phyloP scores from a whole-genome alignment of 92 coral and sea anemone species.

The Phenganax marumi region DNA sequence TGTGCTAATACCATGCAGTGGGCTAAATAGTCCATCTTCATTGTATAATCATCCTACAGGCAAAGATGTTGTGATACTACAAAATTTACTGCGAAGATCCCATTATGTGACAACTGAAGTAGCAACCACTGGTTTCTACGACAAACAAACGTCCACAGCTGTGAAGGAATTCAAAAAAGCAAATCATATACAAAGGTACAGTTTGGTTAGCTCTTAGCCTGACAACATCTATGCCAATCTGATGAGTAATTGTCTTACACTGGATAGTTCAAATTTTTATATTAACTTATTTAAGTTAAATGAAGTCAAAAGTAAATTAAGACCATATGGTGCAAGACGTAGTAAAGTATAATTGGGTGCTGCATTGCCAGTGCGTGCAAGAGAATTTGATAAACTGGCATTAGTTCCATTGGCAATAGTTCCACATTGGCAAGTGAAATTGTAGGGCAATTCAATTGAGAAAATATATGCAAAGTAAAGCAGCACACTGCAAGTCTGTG shows the following conservation, averaged over 20 bases:
- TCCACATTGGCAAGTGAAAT: too few species aligned
- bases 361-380: too few species aligned
- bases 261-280: too few species aligned
- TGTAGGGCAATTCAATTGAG: too few species aligned
- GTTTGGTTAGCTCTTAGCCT: background rate
- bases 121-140: constrained; percentile 63
- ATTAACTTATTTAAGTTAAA: too few species aligned
- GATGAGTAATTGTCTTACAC: background rate
- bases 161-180: constrained; percentile 64
- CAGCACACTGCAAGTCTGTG: too few species aligned
- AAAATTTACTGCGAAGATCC: constrained; percentile 78
- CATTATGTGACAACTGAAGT: constrained; percentile 43
- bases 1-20: background rate
- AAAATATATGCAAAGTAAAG: too few species aligned
- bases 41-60: constrained; percentile 48
- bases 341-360: too few species aligned
- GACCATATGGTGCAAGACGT: too few species aligned
- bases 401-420: too few species aligned
- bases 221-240: background rate
- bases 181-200: constrained; percentile 63
- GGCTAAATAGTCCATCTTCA: background rate
- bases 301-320: background rate
- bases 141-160: constrained; percentile 66
- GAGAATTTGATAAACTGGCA: too few species aligned
- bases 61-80: constrained; percentile 82